phyloP scores from a whole-genome alignment of 2,113 vertebrate genomes.

The Ctenodactylus gundi region DNA sequence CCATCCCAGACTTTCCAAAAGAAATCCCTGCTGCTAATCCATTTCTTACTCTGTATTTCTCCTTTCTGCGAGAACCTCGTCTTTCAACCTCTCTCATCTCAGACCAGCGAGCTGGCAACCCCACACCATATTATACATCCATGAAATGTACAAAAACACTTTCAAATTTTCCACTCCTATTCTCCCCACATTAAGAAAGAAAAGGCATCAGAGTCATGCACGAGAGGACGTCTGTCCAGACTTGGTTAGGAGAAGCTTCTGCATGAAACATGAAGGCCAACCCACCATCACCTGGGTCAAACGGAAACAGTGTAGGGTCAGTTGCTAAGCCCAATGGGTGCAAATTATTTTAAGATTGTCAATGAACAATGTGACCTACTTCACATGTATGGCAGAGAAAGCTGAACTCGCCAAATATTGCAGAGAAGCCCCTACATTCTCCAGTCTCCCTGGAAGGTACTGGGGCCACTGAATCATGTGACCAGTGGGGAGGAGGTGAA shows the following conservation, averaged over 20 bases:
- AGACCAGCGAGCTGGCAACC: neutral
- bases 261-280: neutral
- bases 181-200: neutral
- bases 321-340: neutral
- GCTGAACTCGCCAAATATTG: neutral
- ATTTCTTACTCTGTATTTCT: neutral
- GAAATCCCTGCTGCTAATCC: neutral
- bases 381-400: neutral
- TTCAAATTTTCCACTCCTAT: neutral
- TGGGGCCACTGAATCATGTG: neutral
- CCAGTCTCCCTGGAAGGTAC: neutral
- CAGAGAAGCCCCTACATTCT: neutral
- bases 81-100: neutral
- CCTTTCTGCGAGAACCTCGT: neutral
- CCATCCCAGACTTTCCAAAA: neutral
- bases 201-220: neutral
- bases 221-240: neutral
- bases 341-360: neutral
- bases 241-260: neutral
- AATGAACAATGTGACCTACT: neutral
- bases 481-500: neutral
- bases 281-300: neutral
- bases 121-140: neutral
- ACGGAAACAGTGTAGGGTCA: neutral
- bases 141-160: neutral